Percentiles rank a stretch among this genome's conserved stretches.
These are phyloP conservation scores for Ryuthela nishihirai DNA, from an alignment of 2,888 invertebrate genomes.

Conservation along the genomic window DNA sequence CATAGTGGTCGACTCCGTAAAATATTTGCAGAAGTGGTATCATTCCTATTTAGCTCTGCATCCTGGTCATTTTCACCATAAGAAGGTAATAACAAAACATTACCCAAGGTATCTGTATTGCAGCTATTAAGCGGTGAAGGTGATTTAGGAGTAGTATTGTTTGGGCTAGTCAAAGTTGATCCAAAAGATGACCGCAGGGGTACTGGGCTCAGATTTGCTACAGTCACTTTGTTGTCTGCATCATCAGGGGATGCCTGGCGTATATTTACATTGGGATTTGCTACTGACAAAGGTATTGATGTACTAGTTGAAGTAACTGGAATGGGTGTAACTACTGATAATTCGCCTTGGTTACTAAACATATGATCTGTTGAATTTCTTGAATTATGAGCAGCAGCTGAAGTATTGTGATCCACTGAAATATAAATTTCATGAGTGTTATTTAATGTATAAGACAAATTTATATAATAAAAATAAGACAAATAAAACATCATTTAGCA, in stretches of 20 bases:
- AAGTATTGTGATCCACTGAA: too few species aligned
- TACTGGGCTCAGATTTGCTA: conserved; percentile 41
- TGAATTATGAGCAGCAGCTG: conserved; percentile 7
- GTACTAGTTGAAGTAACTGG: not conserved
- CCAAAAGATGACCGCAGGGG: conserved; percentile 12
- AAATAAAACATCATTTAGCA: too few species aligned
- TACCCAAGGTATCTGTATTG: too few species aligned
- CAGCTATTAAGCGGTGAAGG: too few species aligned
- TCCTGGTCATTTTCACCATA: not conserved
- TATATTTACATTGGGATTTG: conserved; percentile 38
- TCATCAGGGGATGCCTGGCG: conserved; percentile 43
- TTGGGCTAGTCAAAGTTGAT: conserved; percentile 10
- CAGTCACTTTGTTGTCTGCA: conserved; percentile 41
- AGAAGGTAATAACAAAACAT: too few species aligned
- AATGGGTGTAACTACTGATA: not conserved
- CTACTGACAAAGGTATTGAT: not conserved
- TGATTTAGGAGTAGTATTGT: too few species aligned
- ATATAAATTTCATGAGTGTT: too few species aligned
- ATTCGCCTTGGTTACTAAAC: conserved; percentile 1
- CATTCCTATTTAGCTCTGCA: not conserved
- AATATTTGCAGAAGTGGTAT: not conserved
- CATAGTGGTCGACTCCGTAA: not conserved
- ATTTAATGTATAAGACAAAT: too few species aligned
- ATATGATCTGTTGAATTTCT: conserved; percentile 15
- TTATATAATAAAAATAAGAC: too few species aligned